Percentiles rank a stretch among this genome's conserved stretches.
These are phyloP conservation scores for Babyrousa celebensis DNA, from an alignment of 2,797 vertebrate genomes.

Conservation along the genomic window DNA sequence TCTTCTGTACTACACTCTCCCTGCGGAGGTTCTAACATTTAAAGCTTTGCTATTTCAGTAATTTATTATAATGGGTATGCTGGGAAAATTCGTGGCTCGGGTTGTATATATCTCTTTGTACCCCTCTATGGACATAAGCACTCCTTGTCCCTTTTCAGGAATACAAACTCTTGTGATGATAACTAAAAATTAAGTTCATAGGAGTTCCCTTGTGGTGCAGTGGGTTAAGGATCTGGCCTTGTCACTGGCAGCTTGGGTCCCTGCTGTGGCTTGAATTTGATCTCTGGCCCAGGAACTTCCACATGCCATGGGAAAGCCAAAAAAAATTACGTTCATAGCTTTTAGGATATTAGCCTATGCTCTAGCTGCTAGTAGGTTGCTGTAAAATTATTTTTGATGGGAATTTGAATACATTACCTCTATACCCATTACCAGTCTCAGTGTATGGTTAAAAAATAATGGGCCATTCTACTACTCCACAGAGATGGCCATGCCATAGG, in stretches of 20 bases:
- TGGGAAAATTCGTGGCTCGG: neutral
- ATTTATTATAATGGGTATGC: neutral
- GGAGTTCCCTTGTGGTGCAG: too few relatives aligned
- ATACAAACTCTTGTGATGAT: neutral
- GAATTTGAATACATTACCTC: conserved; percentile 11
- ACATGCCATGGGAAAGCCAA: too few relatives aligned
- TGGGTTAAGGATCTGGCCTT: too few relatives aligned
- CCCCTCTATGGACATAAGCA: neutral
- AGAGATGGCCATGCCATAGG: neutral
- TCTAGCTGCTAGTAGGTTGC: neutral
- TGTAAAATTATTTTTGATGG: neutral
- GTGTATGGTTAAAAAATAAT: neutral
- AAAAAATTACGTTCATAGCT: neutral
- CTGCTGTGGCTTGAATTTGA: too few relatives aligned
- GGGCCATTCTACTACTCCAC: neutral
- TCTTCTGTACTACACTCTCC: neutral
- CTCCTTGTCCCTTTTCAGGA: neutral
- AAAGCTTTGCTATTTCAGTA: neutral
- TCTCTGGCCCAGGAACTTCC: too few relatives aligned
- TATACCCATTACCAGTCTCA: neutral
- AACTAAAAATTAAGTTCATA: neutral
- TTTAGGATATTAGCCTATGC: neutral
- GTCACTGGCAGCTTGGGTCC: too few relatives aligned
- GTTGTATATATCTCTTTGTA: neutral
- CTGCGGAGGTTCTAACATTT: neutral